Evolutionary conservation across 2,113 vertebrate genomes (phyloP), one percentile per base, ranked within the genome.

Genomic region (Syrrhaptes paradoxus): DNA sequence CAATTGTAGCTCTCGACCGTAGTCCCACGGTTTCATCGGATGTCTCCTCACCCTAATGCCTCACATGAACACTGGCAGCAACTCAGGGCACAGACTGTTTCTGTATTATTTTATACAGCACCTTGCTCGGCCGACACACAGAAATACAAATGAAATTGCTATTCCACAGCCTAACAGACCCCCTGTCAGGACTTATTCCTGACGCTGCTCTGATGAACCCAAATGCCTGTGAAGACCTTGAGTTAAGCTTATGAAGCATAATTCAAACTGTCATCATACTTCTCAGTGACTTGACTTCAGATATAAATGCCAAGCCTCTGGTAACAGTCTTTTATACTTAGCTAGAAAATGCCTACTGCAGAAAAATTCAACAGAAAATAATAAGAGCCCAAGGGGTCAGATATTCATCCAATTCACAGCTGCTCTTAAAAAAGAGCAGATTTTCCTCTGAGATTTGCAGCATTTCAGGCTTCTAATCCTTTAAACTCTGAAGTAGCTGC

Each of bases 391-490:
- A 51, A 59, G 81, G 68, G 63, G 48, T 67, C 80, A 72, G 51
- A 54, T 28, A 52, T 18, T 89, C 54, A 19, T 61, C 65, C 73
- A 29, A 7, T 58, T 76, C 81, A 77, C 84, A 94, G 73, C 36
- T 55, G 76, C 41, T 41, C 41, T 41, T 41, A 41, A 41, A 41
- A 41, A 41, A 41, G 25, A 91, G 48, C 52, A 72, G 54, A 11
- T 81, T 84, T 74, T 85, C 66, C 81, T 87, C 25, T 59, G 65
- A 85, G 91, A 75, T 82, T 91, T 81, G 34, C 70, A 93, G 57
- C 41, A 22, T 71, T 87, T 89, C 89, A 78, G 73, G 18, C 57
- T 87, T 89, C 43, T 63, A 55, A 87, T 89, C 34, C 48, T 84
- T 81, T 51, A 43, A 78, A 22, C 31, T 55, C 73, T 78, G 52